A percentile compares a stretch with the other conserved stretches of the same genome.
Evolutionary conservation across 2,113 vertebrate genomes (phyloP).

Genomic region (Ammospiza nelsoni): DNA sequence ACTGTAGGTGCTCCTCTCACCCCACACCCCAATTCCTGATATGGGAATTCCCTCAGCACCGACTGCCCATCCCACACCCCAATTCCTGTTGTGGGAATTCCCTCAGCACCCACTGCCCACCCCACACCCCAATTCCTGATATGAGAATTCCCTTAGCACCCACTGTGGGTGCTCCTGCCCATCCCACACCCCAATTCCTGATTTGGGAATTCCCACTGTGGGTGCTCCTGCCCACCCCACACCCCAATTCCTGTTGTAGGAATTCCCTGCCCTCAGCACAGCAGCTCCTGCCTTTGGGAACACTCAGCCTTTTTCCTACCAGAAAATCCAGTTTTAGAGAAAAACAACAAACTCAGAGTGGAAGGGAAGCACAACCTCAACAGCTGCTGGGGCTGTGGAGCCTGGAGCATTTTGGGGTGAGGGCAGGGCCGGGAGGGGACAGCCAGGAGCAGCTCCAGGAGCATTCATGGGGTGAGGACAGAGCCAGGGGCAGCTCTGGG

Average conservation of each 20-base stretch:
- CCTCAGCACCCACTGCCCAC: too few species aligned
- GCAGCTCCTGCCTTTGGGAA: neutral
- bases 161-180: too few species aligned
- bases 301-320: neutral
- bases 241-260: neutral
- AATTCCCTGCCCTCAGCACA: neutral
- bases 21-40: too few species aligned
- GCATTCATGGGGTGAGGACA: too few species aligned
- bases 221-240: neutral
- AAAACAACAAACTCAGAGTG: too few species aligned
- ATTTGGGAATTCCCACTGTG: neutral
- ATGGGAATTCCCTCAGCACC: too few species aligned
- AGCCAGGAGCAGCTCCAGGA: neutral
- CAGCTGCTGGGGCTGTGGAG: neutral
- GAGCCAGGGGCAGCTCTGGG: neutral
- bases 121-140: too few species aligned
- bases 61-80: neutral
- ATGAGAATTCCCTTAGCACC: too few species aligned
- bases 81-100: neutral
- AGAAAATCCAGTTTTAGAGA: neutral
- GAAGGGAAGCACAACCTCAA: neutral
- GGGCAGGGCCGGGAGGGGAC: too few species aligned
- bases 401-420: neutral
- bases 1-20: neutral
- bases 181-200: neutral